Conservation (phyloP, 2,888 invertebrate species). For the Diplazon laetatorius region DNA sequence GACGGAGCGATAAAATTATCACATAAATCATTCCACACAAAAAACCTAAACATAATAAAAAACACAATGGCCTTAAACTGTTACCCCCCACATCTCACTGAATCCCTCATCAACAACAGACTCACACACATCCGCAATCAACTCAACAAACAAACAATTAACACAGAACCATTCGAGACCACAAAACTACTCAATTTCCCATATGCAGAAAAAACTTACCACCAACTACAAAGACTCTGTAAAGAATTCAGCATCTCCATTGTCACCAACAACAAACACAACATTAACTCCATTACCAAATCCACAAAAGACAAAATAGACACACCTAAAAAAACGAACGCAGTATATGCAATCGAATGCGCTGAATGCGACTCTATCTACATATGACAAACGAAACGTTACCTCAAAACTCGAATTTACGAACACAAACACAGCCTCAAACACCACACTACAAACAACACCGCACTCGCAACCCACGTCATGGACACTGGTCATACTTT, state of each 20-base stretch:
- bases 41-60: slow-evolving; percentile 25
- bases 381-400: slow-evolving; percentile 18
- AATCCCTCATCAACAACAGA: not conserved
- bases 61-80: slow-evolving; percentile 4
- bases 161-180: not conserved
- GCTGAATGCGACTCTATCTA: not conserved
- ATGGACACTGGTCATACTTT: not conserved
- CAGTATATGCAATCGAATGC: slow-evolving; percentile 17
- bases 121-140: not conserved
- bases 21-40: not conserved
- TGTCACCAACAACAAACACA: slow-evolving; percentile 12
- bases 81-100: not conserved
- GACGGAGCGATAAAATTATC: slow-evolving; percentile 17
- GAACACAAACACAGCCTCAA: slow-evolving; percentile 25
- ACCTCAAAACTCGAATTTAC: not conserved
- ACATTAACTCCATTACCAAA: not conserved
- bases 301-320: slow-evolving; percentile 30
- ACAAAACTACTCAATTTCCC: not conserved
- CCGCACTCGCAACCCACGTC: not conserved
- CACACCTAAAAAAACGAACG: not conserved
- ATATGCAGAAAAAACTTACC: no score
- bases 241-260: not conserved
- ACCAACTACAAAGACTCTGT: not conserved
- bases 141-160: not conserved
- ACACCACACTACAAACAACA: not conserved